Conservation (phyloP, 2,113 vertebrate species). For the Sinocyclocheilus rhinocerous region DNA sequence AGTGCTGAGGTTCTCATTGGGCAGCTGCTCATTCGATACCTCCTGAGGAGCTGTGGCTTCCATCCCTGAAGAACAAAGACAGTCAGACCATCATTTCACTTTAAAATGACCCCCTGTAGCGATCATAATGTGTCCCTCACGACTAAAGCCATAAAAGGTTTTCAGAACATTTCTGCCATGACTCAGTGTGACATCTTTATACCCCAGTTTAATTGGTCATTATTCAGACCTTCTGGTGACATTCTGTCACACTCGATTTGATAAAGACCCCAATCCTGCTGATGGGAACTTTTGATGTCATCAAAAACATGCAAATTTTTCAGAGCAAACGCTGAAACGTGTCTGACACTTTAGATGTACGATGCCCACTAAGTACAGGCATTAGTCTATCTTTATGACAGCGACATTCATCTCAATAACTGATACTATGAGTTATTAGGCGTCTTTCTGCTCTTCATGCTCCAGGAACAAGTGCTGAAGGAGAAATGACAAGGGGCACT, state of each 20-base stretch:
- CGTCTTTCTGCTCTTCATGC: conserved; percentile 12
- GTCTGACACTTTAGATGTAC: conserved; percentile 6
- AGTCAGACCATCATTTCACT: conserved; percentile 7
- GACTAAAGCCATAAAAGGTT: background rate
- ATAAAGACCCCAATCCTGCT: conserved; percentile 26
- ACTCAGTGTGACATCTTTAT: conserved; percentile 20
- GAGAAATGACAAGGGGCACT: conserved; percentile 13
- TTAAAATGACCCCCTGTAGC: background rate
- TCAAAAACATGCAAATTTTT: conserved; percentile 18
- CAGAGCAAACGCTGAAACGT: background rate
- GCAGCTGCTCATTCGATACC: conserved; percentile 86
- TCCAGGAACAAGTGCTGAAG: conserved; percentile 18
- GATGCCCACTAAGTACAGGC: conserved; percentile 2
- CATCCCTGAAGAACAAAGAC: conserved; percentile 67
- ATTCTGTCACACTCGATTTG: conserved; percentile 30
- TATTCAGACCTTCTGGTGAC: conserved; percentile 36
- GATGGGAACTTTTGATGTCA: background rate
- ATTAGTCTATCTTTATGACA: conserved; percentile 27
- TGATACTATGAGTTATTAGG: background rate
- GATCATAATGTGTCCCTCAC: background rate
- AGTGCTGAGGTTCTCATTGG: conserved; percentile 89
- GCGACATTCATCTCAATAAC: conserved; percentile 29
- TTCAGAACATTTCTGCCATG: conserved; percentile 6
- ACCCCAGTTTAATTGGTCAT: conserved; percentile 25
- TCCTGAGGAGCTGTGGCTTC: conserved; percentile 76